Evolutionary conservation across 1,140 invertebrate species (phyloP).

Genomic region (Camponotus floridanus): DNA sequence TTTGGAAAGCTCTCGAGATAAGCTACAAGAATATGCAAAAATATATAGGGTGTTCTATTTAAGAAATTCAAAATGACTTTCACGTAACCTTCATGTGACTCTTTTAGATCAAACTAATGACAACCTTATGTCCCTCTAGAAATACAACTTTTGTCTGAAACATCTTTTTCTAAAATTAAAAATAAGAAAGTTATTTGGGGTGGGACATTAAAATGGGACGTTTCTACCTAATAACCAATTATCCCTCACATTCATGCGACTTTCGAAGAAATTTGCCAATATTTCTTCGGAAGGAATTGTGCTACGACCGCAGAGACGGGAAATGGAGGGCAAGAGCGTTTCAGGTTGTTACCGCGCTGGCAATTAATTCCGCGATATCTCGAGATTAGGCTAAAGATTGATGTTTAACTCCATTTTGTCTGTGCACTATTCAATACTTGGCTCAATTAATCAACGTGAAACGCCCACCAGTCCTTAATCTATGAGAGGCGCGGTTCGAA

Average conservation of each 20-base stretch:
- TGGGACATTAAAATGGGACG: too few relatives aligned
- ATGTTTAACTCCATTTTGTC: constrained; percentile 51
- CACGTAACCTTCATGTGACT: too few relatives aligned
- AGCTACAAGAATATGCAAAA: too few relatives aligned
- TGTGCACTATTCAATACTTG: constrained; percentile 51
- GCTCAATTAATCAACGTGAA: constrained; percentile 60
- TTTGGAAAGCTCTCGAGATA: too few relatives aligned
- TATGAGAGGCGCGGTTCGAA: constrained; percentile 51
- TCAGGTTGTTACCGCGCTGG: not conserved
- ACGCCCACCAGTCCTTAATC: constrained; percentile 55
- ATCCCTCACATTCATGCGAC: too few relatives aligned
- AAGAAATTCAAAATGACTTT: too few relatives aligned
- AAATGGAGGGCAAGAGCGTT: not conserved
- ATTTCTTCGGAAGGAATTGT: not conserved
- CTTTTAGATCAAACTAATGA: too few relatives aligned
- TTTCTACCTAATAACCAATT: not conserved
- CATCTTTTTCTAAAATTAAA: too few relatives aligned
- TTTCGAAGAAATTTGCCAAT: not conserved
- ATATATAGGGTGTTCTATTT: too few relatives aligned
- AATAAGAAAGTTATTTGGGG: too few relatives aligned
- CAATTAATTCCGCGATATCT: not conserved
- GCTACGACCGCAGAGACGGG: not conserved
- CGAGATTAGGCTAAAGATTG: constrained; percentile 44
- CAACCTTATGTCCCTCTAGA: too few relatives aligned
- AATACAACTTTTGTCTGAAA: too few relatives aligned